Evolutionary conservation across 2,888 invertebrate species (phyloP), one percentile per base, ranked within the genome.

Genomic region (Epinotia demarniana): DNA sequence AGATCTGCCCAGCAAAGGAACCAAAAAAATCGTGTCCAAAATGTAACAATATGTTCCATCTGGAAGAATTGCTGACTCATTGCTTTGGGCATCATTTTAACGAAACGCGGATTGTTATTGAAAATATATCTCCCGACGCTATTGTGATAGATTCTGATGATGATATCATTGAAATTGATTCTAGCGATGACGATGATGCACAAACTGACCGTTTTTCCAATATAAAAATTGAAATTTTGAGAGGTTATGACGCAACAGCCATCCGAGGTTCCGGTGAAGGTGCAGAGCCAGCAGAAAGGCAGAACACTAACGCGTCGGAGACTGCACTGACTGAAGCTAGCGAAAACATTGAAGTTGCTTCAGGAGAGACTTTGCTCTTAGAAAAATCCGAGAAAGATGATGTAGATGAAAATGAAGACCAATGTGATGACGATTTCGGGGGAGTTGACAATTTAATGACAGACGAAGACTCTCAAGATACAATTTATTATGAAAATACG

Each of bases 101-200:
- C 2, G 46, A 43, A n/a, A 13, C 18, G 23, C 5, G 4, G 6
- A 55, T 67, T 9, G 27, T 46, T 4, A 62, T 57, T 23, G 60
- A 46, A 18, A 46, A 67, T 55, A 57, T 67, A 19, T 19, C 16
- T 2, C 71, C 66, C 16, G 72, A 75, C 16, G 53, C 27, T 4
- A 67, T 75, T 67, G 27, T 57, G 0, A 27, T 62, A 27, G 67
- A 71, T 13, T 71, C 75, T 2, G 75, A 75, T 16, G 61, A 23
- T 18, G 19, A 9, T 18, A 8, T 53, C 2, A 61, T 61, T 70
- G 70, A 70, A 49, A 61, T 61, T 46, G 43, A n/a, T 69, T 60
- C 69, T 18, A 61, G 70, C 19, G 70, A 70, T 61, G 70, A 70
- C 5, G 70, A 68, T 0, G 27, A 33, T 9, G n/a, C 11, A 18